Evolutionary conservation across 2,888 invertebrate species (phyloP).

Genomic region (Mythimna loreyi): DNA sequence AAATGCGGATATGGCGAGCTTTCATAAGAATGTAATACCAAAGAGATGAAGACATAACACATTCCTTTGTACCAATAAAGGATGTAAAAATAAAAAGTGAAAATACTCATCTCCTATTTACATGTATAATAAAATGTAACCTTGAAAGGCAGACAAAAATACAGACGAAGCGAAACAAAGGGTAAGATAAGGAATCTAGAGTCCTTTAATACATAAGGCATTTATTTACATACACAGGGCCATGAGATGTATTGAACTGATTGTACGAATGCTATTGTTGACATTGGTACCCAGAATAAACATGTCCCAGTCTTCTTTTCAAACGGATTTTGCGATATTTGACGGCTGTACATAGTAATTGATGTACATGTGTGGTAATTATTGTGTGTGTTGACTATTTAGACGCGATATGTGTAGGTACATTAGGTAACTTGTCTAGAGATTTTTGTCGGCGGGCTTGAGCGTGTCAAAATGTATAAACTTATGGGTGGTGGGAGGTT

Average conservation of each 20-base stretch:
- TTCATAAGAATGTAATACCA: slow-evolving; percentile 5
- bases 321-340: slow-evolving; percentile 5
- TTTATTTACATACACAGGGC: slow-evolving; percentile 83
- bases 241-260: slow-evolving; percentile 81
- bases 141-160: slow-evolving; percentile 69
- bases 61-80: slow-evolving; percentile 38
- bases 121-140: slow-evolving; percentile 61
- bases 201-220: slow-evolving; percentile 79
- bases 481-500: too few relatives aligned
- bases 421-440: too few relatives aligned
- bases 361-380: too few relatives aligned
- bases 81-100: slow-evolving; percentile 29
- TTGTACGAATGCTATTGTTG: slow-evolving; percentile 73
- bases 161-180: slow-evolving; percentile 73
- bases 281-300: slow-evolving; percentile 77
- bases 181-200: slow-evolving; percentile 76
- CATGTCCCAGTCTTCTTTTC: slow-evolving; percentile 40
- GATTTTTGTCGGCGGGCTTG: too few relatives aligned
- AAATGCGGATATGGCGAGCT: slow-evolving; percentile 3
- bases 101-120: slow-evolving; percentile 30
- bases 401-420: too few relatives aligned
- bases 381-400: too few relatives aligned
- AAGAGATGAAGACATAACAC: slow-evolving; percentile 28
- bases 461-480: too few relatives aligned
- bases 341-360: too few relatives aligned